These are phyloP conservation scores for Rhabdophis nuchalis DNA, from an alignment of 2,797 vertebrate genomes.

Conservation along the genomic window DNA sequence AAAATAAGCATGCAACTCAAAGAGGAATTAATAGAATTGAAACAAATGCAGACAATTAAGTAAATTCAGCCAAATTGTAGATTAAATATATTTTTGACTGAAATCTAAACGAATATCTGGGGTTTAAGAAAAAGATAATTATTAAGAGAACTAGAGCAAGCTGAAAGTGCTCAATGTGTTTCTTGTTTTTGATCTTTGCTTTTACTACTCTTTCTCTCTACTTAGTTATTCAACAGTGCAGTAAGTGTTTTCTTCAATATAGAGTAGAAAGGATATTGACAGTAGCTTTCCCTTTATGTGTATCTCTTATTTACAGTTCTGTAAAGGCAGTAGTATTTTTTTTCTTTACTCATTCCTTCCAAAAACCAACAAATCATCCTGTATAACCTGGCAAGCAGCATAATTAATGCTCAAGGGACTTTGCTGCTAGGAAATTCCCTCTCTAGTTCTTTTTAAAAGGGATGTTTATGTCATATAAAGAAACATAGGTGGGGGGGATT, in stretches of 20 bases:
- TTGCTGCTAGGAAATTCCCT: slow-evolving; percentile 53
- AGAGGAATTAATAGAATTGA: background rate
- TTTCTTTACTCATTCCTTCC: background rate
- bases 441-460: background rate
- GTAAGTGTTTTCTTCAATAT: background rate
- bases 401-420: slow-evolving; percentile 40
- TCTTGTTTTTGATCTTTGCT: background rate
- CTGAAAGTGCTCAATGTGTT: background rate
- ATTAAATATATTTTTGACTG: background rate
- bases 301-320: background rate
- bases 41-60: background rate
- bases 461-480: background rate
- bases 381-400: slow-evolving; percentile 4
- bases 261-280: background rate
- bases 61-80: background rate
- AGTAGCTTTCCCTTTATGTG: accelerated
- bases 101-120: background rate
- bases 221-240: background rate
- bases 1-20: background rate
- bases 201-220: background rate
- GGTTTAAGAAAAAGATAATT: background rate
- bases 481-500: slow-evolving; percentile 24
- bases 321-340: accelerated
- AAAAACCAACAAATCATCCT: background rate
- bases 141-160: background rate